Evolutionary conservation across 2,888 invertebrate genomes (phyloP).

Genomic region (Latrodectus hesperus): DNA sequence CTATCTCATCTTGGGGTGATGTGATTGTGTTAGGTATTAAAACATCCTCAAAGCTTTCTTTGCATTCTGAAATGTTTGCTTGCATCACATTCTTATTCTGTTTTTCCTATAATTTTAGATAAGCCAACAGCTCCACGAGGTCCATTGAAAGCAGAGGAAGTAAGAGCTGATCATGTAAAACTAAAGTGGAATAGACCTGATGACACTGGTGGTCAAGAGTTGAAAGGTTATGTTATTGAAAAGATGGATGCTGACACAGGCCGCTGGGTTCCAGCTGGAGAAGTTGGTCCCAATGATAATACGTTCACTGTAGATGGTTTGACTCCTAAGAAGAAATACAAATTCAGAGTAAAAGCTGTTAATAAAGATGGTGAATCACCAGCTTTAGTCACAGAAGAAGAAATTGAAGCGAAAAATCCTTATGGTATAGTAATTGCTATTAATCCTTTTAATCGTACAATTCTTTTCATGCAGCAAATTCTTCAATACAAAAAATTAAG

Average conservation of each 20-base stretch:
- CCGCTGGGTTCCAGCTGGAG: conserved; percentile 96
- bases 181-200: conserved; percentile 93
- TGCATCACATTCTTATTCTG: not conserved
- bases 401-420: conserved; percentile 95
- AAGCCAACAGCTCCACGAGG: conserved; percentile 71
- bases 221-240: conserved; percentile 93
- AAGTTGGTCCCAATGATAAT: conserved; percentile 85
- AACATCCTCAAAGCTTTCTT: conserved; percentile 71
- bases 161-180: conserved; percentile 91
- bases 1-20: conserved; percentile 92
- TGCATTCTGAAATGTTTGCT: not conserved
- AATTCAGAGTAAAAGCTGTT: conserved; percentile 96
- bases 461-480: not conserved
- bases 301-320: conserved; percentile 91
- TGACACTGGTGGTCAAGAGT: conserved; percentile 90
- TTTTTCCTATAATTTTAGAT: conserved; percentile 76
- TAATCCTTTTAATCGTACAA: not conserved
- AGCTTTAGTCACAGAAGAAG: conserved; percentile 90
- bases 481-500: not conserved
- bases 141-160: conserved; percentile 83
- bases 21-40: conserved; percentile 89
- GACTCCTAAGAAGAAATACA: conserved; percentile 96
- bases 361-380: conserved; percentile 99
- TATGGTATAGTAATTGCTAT: conserved; percentile 81
- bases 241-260: conserved; percentile 97